Conservation (phyloP, 2,888 invertebrate species). For the Branchellion lobata region DNA sequence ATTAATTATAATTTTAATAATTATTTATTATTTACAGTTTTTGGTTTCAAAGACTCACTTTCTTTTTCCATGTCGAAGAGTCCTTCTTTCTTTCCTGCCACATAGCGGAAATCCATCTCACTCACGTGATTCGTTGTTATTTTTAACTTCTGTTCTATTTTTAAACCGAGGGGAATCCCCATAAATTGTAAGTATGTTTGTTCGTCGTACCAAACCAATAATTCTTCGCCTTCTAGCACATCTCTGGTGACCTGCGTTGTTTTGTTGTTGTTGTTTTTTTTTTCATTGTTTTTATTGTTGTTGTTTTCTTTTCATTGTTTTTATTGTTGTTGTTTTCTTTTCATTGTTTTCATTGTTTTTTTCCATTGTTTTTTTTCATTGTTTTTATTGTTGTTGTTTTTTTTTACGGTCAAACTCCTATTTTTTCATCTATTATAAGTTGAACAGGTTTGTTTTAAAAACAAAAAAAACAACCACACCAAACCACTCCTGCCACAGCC, state of each 20-base stretch:
- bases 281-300: not conserved
- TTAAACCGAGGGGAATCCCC: slow-evolving; percentile 62
- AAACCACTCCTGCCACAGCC: no score
- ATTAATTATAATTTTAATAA: no score
- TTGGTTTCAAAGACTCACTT: no score
- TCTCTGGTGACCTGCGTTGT: slow-evolving; percentile 54
- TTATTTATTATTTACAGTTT: no score
- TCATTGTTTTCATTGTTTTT: not conserved
- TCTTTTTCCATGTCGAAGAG: slow-evolving; percentile 47
- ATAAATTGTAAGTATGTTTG: slow-evolving; percentile 60
- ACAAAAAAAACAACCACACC: no score
- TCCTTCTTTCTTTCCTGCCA: not conserved
- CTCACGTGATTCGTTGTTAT: not conserved
- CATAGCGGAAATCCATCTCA: not conserved
- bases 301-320: not conserved
- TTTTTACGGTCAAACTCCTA: no score
- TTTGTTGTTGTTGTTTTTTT: not conserved
- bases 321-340: not conserved
- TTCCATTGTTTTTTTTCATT: not conserved
- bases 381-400: no score
- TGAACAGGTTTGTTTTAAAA: no score
- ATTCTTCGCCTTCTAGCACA: slow-evolving; percentile 57
- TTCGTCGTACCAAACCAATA: slow-evolving; percentile 63
- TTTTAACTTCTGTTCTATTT: slow-evolving; percentile 54
- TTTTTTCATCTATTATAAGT: no score